Base-by-base conservation (phyloP, 2,797 vertebrate species). In the Bovichtus diacanthus region DNA sequence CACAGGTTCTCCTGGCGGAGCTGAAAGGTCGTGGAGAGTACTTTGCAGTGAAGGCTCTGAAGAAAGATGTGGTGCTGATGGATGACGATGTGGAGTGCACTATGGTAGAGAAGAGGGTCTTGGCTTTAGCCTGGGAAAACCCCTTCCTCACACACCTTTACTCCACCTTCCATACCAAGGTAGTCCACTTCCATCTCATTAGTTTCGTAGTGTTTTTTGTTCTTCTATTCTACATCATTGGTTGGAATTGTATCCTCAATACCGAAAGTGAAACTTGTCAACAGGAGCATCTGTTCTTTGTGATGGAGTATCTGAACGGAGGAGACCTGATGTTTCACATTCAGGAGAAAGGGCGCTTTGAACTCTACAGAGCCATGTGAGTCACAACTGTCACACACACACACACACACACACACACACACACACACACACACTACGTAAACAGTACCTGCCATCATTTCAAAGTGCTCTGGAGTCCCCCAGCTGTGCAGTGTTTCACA, bases 251-350 rank as follows among this genome's bases (percentile, higher is more conserved):
- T 21, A 6, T 60, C 3, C 19, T 49, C 19, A 49, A 23, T 43
- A 21, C 54, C 86, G 18, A 84, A 65, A 55, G 12, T 76, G 4
- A 63, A 67, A 39, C 34, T 53, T 68, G 5, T 81, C 70, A 41
- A 81, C 91, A 99, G 98, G 98, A 99, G 53, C 98, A 99, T 91
- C 95, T 99, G 69, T 99, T 99, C 94, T 99, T 99, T n/a, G 97
- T 99, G 72, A 99, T 99, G 98, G 98, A 99, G 89, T 99, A 99
- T 89, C 94, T 99, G 88, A 99, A 97, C 0, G 98, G 98, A 49
- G 98, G 98, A 54, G 98, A 99, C 80, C 92, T 99, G 85, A 99
- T 99, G 98, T 99, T 97, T 91, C 98, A 99, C 84, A 99, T 99
- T 91, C 98, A 99, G 61, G 98, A 99, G 90, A 99, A 98, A 90